Evolutionary conservation across 2,888 invertebrate genomes (phyloP).

Genomic region (Odontomyia ornata): DNA sequence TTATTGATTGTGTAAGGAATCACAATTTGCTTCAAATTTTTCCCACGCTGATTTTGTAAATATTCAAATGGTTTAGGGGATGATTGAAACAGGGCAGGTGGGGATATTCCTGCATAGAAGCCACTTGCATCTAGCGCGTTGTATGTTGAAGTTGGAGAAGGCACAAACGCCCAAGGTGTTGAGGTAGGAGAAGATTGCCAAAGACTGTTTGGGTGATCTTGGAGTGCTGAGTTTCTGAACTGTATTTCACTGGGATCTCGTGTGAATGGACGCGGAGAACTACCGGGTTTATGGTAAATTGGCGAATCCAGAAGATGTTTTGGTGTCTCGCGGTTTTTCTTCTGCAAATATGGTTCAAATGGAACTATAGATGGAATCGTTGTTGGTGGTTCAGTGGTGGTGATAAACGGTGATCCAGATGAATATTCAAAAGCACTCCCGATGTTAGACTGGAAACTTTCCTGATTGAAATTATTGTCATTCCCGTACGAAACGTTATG

Average conservation of each 20-base stretch:
- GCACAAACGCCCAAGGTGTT: slow-evolving; percentile 53
- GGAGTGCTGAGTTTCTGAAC: slow-evolving; percentile 52
- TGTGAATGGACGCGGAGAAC: slow-evolving; percentile 68
- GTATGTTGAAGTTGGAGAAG: slow-evolving; percentile 61
- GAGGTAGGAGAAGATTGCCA: slow-evolving; percentile 50
- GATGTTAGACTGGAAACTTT: slow-evolving; percentile 48
- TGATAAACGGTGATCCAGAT: slow-evolving; percentile 11
- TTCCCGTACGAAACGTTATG: slow-evolving; percentile 51
- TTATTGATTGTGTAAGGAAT: slow-evolving; percentile 79
- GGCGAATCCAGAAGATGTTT: slow-evolving; percentile 68
- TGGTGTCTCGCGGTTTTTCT: slow-evolving; percentile 59
- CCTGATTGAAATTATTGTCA: slow-evolving; percentile 50
- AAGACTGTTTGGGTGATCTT: slow-evolving; percentile 42
- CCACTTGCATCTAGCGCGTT: slow-evolving; percentile 62
- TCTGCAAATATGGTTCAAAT: slow-evolving; percentile 41
- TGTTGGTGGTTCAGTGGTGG: slow-evolving; percentile 48
- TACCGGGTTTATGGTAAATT: slow-evolving; percentile 67
- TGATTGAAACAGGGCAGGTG: slow-evolving; percentile 55
- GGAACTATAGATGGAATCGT: slow-evolving; percentile 46
- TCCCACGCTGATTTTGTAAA: slow-evolving; percentile 64
- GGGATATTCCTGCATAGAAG: slow-evolving; percentile 59
- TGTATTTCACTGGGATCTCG: slow-evolving; percentile 59
- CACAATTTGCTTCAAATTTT: slow-evolving; percentile 81
- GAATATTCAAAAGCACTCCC: slow-evolving; percentile 39
- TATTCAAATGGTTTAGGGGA: slow-evolving; percentile 35